phyloP scores from a whole-genome alignment of 2,797 vertebrate genomes.

The Euphonia xanthogaster region DNA sequence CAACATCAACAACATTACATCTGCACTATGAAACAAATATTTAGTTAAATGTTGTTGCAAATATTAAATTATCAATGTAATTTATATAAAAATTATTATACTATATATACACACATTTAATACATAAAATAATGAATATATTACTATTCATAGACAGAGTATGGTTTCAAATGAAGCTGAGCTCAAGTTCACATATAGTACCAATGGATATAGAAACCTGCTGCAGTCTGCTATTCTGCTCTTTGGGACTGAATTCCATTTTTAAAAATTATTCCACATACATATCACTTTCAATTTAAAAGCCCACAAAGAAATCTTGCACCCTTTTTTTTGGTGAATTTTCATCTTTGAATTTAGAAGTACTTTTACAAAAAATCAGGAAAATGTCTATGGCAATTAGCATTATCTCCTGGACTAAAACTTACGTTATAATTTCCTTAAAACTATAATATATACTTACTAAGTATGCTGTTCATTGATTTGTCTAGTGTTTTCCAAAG shows the following conservation, averaged over 20 bases:
- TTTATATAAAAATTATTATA: neutral
- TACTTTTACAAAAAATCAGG: neutral
- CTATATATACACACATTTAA: neutral
- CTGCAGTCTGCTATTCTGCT: neutral
- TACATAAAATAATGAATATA: neutral
- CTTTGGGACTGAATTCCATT: neutral
- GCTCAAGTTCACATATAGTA: neutral
- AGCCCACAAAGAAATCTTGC: neutral
- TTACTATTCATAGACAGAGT: neutral
- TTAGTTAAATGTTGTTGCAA: neutral
- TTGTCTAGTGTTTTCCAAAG: neutral
- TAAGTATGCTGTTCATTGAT: neutral
- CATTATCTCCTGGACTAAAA: neutral
- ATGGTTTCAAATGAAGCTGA: neutral
- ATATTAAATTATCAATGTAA: neutral
- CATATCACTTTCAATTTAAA: neutral
- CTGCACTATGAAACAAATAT: neutral
- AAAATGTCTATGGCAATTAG: neutral
- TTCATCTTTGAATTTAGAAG: neutral
- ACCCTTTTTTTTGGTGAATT: neutral
- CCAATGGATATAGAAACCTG: neutral
- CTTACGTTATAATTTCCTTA: neutral
- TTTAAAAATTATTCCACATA: neutral
- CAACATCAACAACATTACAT: neutral
- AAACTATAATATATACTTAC: neutral